A percentile compares a stretch with the other conserved stretches of the same genome.
Conservation (phyloP, 2,888 invertebrate species). For the Drosophila quasianomalipes region DNA sequence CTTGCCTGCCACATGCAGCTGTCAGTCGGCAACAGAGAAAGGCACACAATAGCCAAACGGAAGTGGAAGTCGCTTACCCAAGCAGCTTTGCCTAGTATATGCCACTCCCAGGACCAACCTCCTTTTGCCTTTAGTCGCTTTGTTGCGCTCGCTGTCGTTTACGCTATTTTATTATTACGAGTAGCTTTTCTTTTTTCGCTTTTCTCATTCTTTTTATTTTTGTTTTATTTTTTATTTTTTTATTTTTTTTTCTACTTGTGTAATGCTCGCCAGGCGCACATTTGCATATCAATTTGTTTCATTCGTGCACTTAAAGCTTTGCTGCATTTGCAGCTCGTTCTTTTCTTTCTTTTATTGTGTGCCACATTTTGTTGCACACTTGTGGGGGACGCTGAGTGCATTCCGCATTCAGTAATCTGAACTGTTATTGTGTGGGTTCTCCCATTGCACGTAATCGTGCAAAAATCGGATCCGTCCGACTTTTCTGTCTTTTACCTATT, state of each 20-base stretch:
- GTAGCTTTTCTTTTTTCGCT: constrained; percentile 11
- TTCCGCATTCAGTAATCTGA: constrained; percentile 41
- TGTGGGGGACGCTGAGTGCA: constrained; percentile 40
- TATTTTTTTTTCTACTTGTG: constrained; percentile 10
- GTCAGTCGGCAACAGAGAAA: constrained; percentile 41
- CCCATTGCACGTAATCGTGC: constrained; percentile 29
- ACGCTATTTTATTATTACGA: constrained; percentile 56
- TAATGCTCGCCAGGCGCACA: constrained; percentile 36
- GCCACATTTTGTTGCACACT: constrained; percentile 52
- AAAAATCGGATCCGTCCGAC: constrained; percentile 16
- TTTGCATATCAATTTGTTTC: constrained; percentile 78
- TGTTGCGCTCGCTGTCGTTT: constrained; percentile 44
- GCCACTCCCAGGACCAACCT: background rate
- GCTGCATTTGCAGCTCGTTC: constrained; percentile 41
- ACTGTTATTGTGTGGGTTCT: constrained; percentile 30
- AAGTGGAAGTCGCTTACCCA: constrained; percentile 62
- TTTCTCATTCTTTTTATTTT: background rate
- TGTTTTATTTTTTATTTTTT: background rate
- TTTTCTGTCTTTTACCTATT: background rate
- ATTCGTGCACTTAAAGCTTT: constrained; percentile 67
- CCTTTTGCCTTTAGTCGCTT: constrained; percentile 6
- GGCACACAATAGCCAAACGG: constrained; percentile 57
- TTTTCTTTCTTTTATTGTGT: constrained; percentile 10
- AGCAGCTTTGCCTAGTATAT: constrained; percentile 39
- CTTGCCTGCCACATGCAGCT: constrained; percentile 75